phyloP scores from a whole-genome alignment of 37 sponge, comb jelly and placozoan species.

The Cladorhizidae sp. region DNA sequence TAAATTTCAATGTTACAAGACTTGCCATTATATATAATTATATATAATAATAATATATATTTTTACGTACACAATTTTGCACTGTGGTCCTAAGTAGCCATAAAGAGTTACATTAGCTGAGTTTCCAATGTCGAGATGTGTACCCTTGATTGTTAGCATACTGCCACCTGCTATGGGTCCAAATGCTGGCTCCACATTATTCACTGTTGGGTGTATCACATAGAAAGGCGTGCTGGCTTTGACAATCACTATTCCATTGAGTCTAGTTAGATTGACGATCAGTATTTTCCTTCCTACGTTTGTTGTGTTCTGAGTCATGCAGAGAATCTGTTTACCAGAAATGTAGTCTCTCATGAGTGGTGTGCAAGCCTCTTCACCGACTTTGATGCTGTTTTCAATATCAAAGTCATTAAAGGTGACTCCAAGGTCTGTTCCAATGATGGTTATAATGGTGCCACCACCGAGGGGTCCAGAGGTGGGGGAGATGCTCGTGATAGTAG shows the following conservation, averaged over 20 bases:
- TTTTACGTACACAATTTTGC: background rate
- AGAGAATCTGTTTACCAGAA: constrained; percentile 27
- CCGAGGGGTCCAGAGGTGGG: constrained; percentile 60
- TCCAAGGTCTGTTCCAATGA: constrained; percentile 76
- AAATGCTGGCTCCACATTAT: constrained; percentile 46
- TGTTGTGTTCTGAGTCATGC: constrained; percentile 18
- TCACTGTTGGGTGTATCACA: background rate
- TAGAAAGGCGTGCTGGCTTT: background rate
- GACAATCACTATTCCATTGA: background rate
- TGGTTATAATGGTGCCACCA: constrained; percentile 70
- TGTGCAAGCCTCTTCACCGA: constrained; percentile 17
- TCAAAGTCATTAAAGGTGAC: constrained; percentile 34
- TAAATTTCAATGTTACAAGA: too few relatives aligned
- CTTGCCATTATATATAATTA: background rate
- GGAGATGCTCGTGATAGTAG: constrained; percentile 40
- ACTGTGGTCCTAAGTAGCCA: background rate
- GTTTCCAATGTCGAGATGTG: constrained; percentile 62
- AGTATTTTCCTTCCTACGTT: background rate
- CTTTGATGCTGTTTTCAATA: background rate
- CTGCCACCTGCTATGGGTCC: constrained; percentile 82
- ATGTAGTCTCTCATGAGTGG: constrained; percentile 21
- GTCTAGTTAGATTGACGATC: background rate
- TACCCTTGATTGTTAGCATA: constrained; percentile 52
- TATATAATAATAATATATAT: constrained; percentile 21
- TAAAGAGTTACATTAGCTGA: constrained; percentile 3